phyloP scores from a whole-genome alignment of 2,888 invertebrate species.

The Xylota sylvarum region DNA sequence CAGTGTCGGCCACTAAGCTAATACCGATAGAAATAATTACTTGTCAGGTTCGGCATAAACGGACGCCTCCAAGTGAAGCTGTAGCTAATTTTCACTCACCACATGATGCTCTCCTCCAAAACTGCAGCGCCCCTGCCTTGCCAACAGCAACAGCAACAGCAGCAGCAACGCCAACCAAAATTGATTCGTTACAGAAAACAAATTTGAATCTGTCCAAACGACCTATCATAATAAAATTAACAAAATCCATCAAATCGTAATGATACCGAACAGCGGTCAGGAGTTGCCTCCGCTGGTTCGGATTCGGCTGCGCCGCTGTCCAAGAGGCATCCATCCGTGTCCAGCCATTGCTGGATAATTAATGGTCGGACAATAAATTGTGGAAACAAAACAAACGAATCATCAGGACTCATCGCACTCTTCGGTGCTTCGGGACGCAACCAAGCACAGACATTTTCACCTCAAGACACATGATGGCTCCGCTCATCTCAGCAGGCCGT shows the following conservation, averaged over 20 bases:
- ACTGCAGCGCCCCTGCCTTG: background rate
- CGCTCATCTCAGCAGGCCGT: constrained; percentile 64
- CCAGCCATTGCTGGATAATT: constrained; percentile 72
- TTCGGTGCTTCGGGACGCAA: constrained; percentile 32
- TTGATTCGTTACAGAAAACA: constrained; percentile 77
- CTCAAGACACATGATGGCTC: constrained; percentile 74
- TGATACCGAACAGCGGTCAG: constrained; percentile 57
- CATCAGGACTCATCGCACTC: constrained; percentile 75
- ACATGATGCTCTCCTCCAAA: constrained; percentile 72
- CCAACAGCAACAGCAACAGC: background rate
- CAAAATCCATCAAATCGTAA: constrained; percentile 77
- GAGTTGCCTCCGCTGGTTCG: constrained; percentile 68
- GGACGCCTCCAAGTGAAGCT: constrained; percentile 77
- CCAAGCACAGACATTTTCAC: constrained; percentile 58
- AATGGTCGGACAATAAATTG: constrained; percentile 76
- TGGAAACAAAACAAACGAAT: constrained; percentile 77
- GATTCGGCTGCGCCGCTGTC: constrained; percentile 73
- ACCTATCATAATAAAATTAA: constrained; percentile 77
- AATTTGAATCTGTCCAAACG: constrained; percentile 77
- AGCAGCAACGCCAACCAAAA: constrained; percentile 49
- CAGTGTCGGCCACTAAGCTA: constrained; percentile 74
- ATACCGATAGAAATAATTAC: constrained; percentile 77
- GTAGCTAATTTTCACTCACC: constrained; percentile 77
- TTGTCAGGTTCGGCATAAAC: constrained; percentile 77
- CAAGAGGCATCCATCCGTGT: constrained; percentile 69